These are phyloP conservation scores for Protobothrops mucrosquamatus DNA, from an alignment of 2,113 vertebrate species.

Conservation along the genomic window DNA sequence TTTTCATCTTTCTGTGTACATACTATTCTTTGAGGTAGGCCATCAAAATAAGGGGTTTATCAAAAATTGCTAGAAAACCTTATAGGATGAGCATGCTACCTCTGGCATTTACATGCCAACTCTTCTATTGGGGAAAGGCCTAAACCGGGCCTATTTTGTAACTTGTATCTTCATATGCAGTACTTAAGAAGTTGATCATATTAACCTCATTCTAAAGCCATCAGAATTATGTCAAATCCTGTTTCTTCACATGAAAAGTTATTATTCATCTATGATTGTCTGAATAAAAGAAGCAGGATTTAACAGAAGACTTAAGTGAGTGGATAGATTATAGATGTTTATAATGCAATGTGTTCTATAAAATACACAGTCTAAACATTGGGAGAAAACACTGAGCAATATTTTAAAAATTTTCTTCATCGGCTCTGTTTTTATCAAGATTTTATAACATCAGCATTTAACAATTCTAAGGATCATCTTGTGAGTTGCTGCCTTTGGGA, in stretches of 20 bases:
- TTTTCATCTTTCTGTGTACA: background rate
- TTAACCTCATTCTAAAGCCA: background rate
- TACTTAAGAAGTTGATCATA: background rate
- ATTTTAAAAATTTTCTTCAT: background rate
- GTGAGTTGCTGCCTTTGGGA: background rate
- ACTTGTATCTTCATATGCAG: background rate
- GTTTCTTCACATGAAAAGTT: background rate
- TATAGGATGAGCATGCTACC: background rate
- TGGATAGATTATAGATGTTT: background rate
- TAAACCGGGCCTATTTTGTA: background rate
- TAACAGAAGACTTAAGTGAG: background rate
- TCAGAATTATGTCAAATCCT: background rate
- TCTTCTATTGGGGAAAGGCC: background rate
- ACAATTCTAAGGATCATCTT: background rate
- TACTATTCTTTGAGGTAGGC: conserved; percentile 2
- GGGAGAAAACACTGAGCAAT: background rate
- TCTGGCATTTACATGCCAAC: background rate
- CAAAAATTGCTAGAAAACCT: background rate
- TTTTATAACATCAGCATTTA: background rate
- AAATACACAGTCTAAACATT: background rate
- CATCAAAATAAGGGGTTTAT: background rate
- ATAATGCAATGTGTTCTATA: background rate
- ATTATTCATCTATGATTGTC: background rate
- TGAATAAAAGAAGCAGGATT: background rate
- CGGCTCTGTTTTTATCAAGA: background rate